Conservation (phyloP, 2,113 vertebrate species). For the Lanius ludovicianus region DNA sequence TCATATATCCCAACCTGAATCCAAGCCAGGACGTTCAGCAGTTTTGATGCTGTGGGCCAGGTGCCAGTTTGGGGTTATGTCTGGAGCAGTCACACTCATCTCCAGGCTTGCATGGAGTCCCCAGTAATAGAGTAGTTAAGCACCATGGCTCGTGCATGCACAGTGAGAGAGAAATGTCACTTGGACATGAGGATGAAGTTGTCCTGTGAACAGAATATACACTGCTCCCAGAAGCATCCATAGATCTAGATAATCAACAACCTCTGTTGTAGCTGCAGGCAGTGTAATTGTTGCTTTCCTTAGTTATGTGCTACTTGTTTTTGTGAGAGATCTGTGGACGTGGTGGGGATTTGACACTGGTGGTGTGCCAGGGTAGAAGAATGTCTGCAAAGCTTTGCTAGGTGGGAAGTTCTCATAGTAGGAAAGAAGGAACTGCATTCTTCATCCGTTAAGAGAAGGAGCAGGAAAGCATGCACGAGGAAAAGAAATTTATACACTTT, state of each 20-base stretch:
- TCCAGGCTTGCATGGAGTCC: not conserved
- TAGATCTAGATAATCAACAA: not conserved
- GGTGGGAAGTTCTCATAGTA: not conserved
- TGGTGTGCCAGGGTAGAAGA: not conserved
- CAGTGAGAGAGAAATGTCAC: not conserved
- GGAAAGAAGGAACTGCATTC: not conserved
- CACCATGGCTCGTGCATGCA: not conserved
- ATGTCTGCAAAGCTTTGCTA: not conserved
- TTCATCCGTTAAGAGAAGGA: not conserved
- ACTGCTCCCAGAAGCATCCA: not conserved
- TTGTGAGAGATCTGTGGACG: not conserved
- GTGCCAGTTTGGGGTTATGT: not conserved
- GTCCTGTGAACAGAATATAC: not conserved
- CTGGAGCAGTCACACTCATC: not conserved
- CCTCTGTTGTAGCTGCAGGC: not conserved
- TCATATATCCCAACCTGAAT: constrained; percentile 6
- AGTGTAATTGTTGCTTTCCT: not conserved
- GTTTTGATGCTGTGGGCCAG: not conserved
- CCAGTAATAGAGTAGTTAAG: not conserved
- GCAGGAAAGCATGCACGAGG: not conserved
- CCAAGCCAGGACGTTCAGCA: not conserved
- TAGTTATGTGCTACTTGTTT: not conserved
- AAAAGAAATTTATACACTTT: not conserved
- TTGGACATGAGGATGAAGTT: not conserved
- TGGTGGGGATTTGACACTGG: not conserved